Conservation (phyloP, 2,113 vertebrate species). For the Panurus biarmicus region DNA sequence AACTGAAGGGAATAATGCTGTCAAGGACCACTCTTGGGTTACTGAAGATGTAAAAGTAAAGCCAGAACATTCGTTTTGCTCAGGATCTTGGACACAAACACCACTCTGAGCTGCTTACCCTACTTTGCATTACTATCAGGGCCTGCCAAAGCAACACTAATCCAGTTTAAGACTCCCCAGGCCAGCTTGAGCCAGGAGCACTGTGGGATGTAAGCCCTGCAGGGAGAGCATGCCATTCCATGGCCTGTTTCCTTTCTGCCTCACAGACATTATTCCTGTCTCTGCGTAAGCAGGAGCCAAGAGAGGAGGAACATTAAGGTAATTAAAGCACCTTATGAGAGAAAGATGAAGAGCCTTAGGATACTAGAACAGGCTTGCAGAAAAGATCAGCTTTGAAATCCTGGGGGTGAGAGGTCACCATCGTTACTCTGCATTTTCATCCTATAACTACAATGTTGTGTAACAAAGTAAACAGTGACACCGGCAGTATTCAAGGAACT, state of each 20-base stretch:
- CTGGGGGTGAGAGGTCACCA: background rate
- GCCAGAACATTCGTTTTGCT: background rate
- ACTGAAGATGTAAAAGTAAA: background rate
- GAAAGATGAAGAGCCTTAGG: background rate
- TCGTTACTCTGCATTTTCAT: background rate
- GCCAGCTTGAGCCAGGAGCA: background rate
- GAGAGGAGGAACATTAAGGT: background rate
- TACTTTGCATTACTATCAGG: background rate
- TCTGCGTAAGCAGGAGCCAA: background rate
- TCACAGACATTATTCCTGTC: background rate
- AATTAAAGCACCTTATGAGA: background rate
- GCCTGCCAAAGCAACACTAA: background rate
- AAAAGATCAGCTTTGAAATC: background rate
- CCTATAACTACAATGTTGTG: background rate
- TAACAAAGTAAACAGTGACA: background rate
- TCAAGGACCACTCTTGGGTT: background rate
- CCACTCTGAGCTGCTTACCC: background rate
- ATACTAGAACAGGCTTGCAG: accelerated
- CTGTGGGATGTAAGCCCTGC: background rate
- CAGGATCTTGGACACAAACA: background rate
- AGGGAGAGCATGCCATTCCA: accelerated
- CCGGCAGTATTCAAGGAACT: background rate
- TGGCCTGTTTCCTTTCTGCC: background rate
- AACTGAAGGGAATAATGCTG: background rate
- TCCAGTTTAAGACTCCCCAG: background rate